These are phyloP conservation scores for Trididemnum nubilum DNA, from an alignment of 23 tunicate species.

Conservation along the genomic window DNA sequence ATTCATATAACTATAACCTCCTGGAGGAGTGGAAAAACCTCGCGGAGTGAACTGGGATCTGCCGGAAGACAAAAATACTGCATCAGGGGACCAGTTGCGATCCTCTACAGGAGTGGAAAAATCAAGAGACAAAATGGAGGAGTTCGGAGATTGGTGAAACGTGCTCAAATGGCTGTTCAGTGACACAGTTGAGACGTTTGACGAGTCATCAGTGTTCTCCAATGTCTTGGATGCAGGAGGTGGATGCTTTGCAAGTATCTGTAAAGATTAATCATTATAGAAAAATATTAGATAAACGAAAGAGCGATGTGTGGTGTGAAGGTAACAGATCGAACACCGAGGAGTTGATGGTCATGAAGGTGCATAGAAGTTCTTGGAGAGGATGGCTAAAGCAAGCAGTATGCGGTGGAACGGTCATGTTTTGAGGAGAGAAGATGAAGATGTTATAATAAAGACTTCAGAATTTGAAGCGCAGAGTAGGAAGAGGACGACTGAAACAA, in stretches of 20 bases:
- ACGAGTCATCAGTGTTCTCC: neutral
- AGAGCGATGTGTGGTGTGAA: no score
- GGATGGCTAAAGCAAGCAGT: no score
- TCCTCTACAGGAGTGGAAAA: neutral
- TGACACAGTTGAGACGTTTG: constrained; percentile 54
- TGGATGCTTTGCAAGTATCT: constrained; percentile 12
- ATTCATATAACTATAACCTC: constrained; percentile 82
- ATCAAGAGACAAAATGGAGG: constrained; percentile 3
- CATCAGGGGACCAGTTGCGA: neutral
- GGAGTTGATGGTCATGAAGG: no score
- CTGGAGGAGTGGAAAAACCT: constrained; percentile 42
- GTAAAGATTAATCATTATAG: no score
- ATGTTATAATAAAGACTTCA: no score
- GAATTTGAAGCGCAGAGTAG: no score
- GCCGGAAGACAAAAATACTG: neutral
- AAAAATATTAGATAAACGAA: no score
- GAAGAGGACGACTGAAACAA: no score
- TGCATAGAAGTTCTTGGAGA: no score
- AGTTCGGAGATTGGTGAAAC: constrained; percentile 48
- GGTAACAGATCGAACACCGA: no score
- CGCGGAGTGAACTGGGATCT: constrained; percentile 36
- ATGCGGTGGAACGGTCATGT: no score
- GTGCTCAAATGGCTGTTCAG: constrained; percentile 88
- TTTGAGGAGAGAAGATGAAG: no score
- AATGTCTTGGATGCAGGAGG: neutral